Evolutionary conservation across 1,140 invertebrate genomes (phyloP).

Genomic region (Anoplophora glabripennis): DNA sequence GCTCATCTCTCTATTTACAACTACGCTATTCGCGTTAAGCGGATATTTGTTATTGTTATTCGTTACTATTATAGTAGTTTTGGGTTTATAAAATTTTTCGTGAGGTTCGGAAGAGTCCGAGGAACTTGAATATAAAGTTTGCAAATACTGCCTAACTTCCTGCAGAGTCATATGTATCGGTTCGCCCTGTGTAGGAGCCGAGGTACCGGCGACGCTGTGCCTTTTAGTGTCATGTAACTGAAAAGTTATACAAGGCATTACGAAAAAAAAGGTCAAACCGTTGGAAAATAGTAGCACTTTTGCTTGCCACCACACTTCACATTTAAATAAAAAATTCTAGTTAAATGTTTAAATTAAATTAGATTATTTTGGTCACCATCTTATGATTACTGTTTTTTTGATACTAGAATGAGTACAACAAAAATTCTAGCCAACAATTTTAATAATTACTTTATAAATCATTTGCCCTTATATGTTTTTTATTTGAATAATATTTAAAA

Average conservation of each 20-base stretch:
- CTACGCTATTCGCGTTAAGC: slow-evolving; percentile 15
- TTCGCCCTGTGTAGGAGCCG: slow-evolving; percentile 54
- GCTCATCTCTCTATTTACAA: slow-evolving; percentile 10
- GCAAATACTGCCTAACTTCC: slow-evolving; percentile 78
- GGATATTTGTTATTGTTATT: slow-evolving; percentile 41
- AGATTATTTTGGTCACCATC: too few relatives aligned
- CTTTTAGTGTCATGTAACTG: slow-evolving; percentile 43
- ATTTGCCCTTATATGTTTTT: too few relatives aligned
- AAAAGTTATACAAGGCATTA: slow-evolving; percentile 30
- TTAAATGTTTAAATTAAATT: too few relatives aligned
- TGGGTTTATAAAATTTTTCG: slow-evolving; percentile 50
- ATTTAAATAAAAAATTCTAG: too few relatives aligned
- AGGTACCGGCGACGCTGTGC: slow-evolving; percentile 58
- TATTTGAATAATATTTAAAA: too few relatives aligned
- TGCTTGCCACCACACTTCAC: too few relatives aligned
- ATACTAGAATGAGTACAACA: too few relatives aligned
- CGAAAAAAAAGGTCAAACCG: too few relatives aligned
- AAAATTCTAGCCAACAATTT: too few relatives aligned
- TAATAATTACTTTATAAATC: too few relatives aligned
- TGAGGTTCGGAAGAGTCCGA: slow-evolving; percentile 57
- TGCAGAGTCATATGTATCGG: slow-evolving; percentile 83
- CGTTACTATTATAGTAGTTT: slow-evolving; percentile 33
- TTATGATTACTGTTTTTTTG: too few relatives aligned
- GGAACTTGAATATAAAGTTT: slow-evolving; percentile 73
- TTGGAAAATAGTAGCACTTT: too few relatives aligned